phyloP scores from a whole-genome alignment of 2,113 vertebrate genomes.

The Gambusia holbrooki region DNA sequence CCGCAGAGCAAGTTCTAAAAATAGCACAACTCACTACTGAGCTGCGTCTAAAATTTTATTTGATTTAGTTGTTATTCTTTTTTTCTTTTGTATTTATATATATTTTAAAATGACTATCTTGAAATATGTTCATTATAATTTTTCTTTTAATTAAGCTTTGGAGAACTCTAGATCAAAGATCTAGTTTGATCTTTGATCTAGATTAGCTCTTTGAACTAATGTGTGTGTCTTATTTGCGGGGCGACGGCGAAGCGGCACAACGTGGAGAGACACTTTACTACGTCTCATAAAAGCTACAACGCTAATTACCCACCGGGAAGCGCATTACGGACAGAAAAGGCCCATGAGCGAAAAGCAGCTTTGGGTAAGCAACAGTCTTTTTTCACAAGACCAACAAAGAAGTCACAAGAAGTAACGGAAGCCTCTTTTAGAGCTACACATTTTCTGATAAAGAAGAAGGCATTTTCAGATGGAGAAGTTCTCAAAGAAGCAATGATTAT shows the following conservation, averaged over 20 bases:
- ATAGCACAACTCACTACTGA: too few relatives aligned
- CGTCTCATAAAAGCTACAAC: background rate
- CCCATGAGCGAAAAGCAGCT: background rate
- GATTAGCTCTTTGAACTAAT: too few relatives aligned
- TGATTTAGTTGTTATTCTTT: too few relatives aligned
- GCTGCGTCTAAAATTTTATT: too few relatives aligned
- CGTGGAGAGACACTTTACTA: conserved; percentile 1
- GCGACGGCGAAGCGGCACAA: background rate
- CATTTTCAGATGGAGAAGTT: conserved; percentile 11
- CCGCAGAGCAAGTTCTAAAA: too few relatives aligned
- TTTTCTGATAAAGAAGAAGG: conserved; percentile 27
- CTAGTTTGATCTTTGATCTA: too few relatives aligned
- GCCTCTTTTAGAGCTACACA: conserved; percentile 37
- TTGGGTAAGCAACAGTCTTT: background rate
- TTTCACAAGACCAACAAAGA: conserved; percentile 10
- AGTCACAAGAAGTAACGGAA: conserved; percentile 11
- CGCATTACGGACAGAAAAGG: background rate
- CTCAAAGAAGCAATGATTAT: conserved; percentile 40
- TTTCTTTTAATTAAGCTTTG: too few relatives aligned
- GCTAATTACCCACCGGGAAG: conserved; percentile 1
- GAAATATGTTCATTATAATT: too few relatives aligned
- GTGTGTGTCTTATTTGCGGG: background rate
- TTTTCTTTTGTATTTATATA: too few relatives aligned
- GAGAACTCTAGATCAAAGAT: too few relatives aligned
- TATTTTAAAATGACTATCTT: too few relatives aligned